Evolutionary conservation across 1,140 invertebrate genomes (phyloP), one percentile per base, ranked within the genome.

Genomic region (Scaptomyza hsui): DNA sequence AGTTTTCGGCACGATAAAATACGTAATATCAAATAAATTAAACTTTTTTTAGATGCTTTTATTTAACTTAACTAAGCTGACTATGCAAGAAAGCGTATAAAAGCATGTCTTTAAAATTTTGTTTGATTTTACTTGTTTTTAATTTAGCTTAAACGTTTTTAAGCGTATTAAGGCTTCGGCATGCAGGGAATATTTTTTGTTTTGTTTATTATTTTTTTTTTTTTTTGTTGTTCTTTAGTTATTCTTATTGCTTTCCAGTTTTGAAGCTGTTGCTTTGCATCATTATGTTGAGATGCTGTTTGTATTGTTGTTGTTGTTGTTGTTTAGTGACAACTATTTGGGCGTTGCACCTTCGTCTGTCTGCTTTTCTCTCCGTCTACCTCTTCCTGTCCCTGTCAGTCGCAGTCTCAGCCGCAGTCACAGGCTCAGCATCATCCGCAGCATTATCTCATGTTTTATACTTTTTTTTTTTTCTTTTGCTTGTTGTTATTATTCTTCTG

Each of bases 241-340:
- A 49, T 53, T 21, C 6, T 56, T 64, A 9, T 41, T 12, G 10
- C 21, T 32, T 29, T 41, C 12, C 35, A 16, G 21, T 51, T 48
- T n/a, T 61, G 32, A n/a, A 48, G 44, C 10, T 63, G 47, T 29
- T 61, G 21, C 15, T 16, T 49, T 29, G 41, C 49, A 53, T 53
- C 39, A 49, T 9, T 26, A 9, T 59, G 15, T 45, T 45, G 21
- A 12, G 16, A 35, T 29, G 45, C 26, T 16, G 12, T 13, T 21
- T 4, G 18, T 35, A n/a, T n/a, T 44, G 26, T 12, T 44, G 5
- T 44, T 18, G 21, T 19, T 49, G 44, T 39, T 19, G 52, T 35
- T 52, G 39, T 39, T 39, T 53, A 16, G 55, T 16, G 69, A 68
- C 69, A 72, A 72, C 69, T 72, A 72, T 69, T 68, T 79, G 76